Evolutionary conservation across 1,140 invertebrate genomes (phyloP), one percentile per base, ranked within the genome.

Genomic region (Drosophila pseudoananassae): DNA sequence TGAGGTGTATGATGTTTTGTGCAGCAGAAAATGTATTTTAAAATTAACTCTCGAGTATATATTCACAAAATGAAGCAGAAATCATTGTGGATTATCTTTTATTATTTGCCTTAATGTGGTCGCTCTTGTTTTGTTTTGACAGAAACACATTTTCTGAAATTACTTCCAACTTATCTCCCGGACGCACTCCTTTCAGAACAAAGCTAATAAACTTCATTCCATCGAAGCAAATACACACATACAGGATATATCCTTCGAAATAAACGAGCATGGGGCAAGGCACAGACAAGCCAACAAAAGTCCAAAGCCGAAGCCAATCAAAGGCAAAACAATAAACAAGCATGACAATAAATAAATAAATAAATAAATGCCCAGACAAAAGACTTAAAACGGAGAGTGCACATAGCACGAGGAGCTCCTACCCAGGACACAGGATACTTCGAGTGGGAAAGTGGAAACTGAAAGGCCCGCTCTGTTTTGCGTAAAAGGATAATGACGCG

Each of bases 281-380:
- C 40, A 15, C 43, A 60, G 61, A 57, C 36, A 47, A 40, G 43
- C 47, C 43, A 47, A 33, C 43, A 40, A 25, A 50, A 54, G 23
- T 20, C 43, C 59, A 40, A 71, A 65, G 63, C 43, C 59, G 61
- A 63, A 78, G 78, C 64, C 82, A 87, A 87, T 87, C 82, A 87
- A 76, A 82, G 59, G 60, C 70, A 69, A 87, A 81, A 87, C 82
- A 87, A 87, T 87, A 87, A 87, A 87, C 82, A 87, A 78, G 69
- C 78, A 87, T 87, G 82, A 87, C 82, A 87, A 82, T 82, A 87
- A 82, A 81, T 81, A 80, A 80, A 85, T 82, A 82, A 76, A 76
- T 80, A 81, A 77, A 83, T 83, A 83, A 83, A 83, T 84, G 57
- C 46, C 60, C 73, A 60, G 52, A 57, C 65, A 61, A 75, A 72